These are phyloP conservation scores for Drosophila parthenogenetica DNA, from an alignment of 2,888 invertebrate species.

Conservation along the genomic window DNA sequence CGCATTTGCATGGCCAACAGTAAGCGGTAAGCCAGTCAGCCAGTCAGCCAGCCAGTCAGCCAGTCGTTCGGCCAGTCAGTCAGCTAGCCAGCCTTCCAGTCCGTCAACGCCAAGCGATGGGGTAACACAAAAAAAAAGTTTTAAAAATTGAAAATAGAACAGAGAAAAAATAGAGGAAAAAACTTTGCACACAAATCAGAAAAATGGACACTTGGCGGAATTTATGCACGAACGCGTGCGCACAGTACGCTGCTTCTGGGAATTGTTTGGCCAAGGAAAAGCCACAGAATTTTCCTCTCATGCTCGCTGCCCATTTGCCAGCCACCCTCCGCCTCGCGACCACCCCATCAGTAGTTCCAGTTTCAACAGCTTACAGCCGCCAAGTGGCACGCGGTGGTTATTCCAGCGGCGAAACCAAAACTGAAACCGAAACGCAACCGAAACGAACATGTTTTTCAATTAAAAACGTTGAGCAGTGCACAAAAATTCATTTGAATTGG, in stretches of 20 bases:
- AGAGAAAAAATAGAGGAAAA: slow-evolving; percentile 35
- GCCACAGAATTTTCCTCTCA: slow-evolving; percentile 27
- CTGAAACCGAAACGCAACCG: slow-evolving; percentile 57
- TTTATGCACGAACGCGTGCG: slow-evolving; percentile 81
- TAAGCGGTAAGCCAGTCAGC: slow-evolving; percentile 28
- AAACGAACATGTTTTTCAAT: slow-evolving; percentile 79
- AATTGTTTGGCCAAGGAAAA: slow-evolving; percentile 67
- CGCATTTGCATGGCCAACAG: slow-evolving; percentile 68
- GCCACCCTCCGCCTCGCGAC: not conserved
- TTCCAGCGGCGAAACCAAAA: slow-evolving; percentile 34
- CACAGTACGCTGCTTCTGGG: slow-evolving; percentile 65
- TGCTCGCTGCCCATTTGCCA: not conserved
- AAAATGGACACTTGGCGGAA: slow-evolving; percentile 80
- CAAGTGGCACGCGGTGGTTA: slow-evolving; percentile 43
- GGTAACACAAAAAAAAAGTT: slow-evolving; percentile 34
- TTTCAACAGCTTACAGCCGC: slow-evolving; percentile 37
- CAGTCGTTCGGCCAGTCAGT: slow-evolving; percentile 24
- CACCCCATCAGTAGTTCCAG: not conserved
- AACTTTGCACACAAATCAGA: slow-evolving; percentile 79
- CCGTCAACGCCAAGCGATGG: slow-evolving; percentile 36
- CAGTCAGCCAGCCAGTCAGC: not conserved
- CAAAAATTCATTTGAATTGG: slow-evolving; percentile 77
- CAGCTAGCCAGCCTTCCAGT: slow-evolving; percentile 43
- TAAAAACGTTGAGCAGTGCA: slow-evolving; percentile 67
- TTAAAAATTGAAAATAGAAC: slow-evolving; percentile 37